Evolutionary conservation across 1,140 invertebrate species (phyloP).

Genomic region (Sarcophaga bullata): DNA sequence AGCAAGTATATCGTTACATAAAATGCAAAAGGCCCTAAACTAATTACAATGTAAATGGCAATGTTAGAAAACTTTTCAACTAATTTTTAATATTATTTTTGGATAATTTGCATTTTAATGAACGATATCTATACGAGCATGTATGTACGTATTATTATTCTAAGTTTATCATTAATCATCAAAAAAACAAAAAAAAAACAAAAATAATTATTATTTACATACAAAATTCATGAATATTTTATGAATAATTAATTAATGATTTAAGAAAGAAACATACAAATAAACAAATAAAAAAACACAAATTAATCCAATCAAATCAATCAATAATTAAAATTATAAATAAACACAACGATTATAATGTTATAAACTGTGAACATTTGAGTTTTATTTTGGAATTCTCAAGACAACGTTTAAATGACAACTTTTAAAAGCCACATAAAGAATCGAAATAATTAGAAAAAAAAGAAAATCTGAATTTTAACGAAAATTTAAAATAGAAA

Average conservation of each 20-base stretch:
- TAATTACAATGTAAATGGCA: no score
- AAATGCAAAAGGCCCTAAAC: no score
- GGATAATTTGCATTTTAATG: no score
- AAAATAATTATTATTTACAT: no score
- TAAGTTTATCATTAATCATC: not conserved
- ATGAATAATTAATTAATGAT: slow-evolving; percentile 17
- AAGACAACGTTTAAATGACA: no score
- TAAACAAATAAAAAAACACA: not conserved
- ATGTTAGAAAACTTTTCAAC: no score
- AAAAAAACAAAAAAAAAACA: not conserved
- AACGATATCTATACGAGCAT: not conserved
- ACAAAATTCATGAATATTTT: not conserved
- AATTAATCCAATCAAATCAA: not conserved
- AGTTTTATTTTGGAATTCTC: not conserved
- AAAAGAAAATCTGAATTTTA: no score
- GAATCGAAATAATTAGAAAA: no score
- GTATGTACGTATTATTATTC: not conserved
- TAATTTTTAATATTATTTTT: no score
- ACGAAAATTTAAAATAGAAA: no score
- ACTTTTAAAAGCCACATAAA: no score
- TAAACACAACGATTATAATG: not conserved
- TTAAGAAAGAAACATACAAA: not conserved
- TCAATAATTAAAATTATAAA: not conserved
- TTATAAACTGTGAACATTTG: slow-evolving; percentile 2
- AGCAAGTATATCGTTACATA: no score